phyloP scores from a whole-genome alignment of 2,113 vertebrate species.

The Alaudala cheleensis region DNA sequence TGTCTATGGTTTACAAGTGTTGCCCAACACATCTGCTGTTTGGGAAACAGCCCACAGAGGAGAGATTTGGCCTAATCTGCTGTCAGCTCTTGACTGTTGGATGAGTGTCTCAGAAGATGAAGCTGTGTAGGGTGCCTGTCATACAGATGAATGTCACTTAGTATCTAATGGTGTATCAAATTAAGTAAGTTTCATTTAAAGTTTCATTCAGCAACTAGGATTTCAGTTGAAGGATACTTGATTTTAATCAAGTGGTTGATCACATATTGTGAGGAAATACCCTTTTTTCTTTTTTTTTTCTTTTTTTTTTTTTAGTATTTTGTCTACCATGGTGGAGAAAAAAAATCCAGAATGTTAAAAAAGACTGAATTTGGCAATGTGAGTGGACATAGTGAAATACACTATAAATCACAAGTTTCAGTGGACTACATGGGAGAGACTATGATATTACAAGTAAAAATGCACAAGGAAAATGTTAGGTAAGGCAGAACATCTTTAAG shows the following conservation, averaged over 20 bases:
- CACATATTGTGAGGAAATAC: background rate
- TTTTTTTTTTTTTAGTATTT: background rate
- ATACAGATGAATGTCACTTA: background rate
- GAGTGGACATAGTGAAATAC: background rate
- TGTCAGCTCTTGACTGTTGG: background rate
- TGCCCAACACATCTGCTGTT: background rate
- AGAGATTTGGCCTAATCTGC: background rate
- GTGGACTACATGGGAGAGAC: background rate
- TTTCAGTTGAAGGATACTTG: background rate
- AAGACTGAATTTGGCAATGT: background rate
- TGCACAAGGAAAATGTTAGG: background rate
- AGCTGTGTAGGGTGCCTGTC: background rate
- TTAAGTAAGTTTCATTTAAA: background rate
- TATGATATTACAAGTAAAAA: background rate
- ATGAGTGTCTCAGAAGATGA: background rate
- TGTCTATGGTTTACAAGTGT: background rate
- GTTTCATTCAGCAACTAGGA: background rate
- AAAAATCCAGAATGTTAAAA: background rate
- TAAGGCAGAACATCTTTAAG: background rate
- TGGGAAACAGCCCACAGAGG: background rate
- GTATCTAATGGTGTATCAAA: background rate
- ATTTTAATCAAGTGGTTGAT: background rate
- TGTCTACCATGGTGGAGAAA: background rate
- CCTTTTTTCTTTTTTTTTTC: background rate
- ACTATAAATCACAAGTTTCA: background rate